Conservation (phyloP, 2,113 vertebrate genomes). For the Nanger granti region DNA sequence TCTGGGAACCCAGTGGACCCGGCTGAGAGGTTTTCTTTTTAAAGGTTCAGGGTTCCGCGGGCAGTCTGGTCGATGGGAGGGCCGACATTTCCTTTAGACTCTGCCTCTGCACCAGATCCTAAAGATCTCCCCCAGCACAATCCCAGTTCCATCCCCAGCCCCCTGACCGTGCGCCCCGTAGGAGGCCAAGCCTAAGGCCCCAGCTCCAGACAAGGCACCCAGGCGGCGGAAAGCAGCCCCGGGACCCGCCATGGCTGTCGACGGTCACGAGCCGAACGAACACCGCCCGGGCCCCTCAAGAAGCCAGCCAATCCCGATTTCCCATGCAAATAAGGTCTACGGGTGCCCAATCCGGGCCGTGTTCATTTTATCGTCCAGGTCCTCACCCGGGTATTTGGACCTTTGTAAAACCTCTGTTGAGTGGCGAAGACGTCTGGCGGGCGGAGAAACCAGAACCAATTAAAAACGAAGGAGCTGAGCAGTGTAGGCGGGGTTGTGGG, state of each 20-base stretch:
- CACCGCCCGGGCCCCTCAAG: slow-evolving; percentile 28
- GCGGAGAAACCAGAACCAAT: slow-evolving; percentile 64
- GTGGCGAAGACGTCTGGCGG: slow-evolving; percentile 62
- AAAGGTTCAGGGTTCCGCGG: background rate
- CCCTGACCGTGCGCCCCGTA: slow-evolving; percentile 89
- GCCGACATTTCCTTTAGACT: background rate
- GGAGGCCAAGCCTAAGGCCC: slow-evolving; percentile 83
- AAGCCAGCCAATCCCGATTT: slow-evolving; percentile 48
- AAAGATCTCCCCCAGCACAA: background rate
- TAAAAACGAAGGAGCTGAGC: background rate
- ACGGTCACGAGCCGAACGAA: slow-evolving; percentile 20
- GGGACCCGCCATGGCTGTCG: slow-evolving; percentile 51
- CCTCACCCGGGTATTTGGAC: background rate
- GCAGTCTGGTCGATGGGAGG: background rate
- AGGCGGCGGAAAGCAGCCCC: slow-evolving; percentile 80
- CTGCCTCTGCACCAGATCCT: background rate
- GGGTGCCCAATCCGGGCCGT: slow-evolving; percentile 47
- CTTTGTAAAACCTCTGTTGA: slow-evolving; percentile 59
- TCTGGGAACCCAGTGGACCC: background rate
- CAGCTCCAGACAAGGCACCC: slow-evolving; percentile 85
- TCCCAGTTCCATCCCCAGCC: background rate
- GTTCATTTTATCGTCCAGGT: slow-evolving; percentile 50
- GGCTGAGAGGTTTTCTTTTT: background rate
- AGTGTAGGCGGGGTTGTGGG: background rate
- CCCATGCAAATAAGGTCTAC: slow-evolving; percentile 50